Evolutionary conservation across 2,797 vertebrate species (phyloP), one percentile per base, ranked within the genome.

Genomic region (Sardinella longiceps): DNA sequence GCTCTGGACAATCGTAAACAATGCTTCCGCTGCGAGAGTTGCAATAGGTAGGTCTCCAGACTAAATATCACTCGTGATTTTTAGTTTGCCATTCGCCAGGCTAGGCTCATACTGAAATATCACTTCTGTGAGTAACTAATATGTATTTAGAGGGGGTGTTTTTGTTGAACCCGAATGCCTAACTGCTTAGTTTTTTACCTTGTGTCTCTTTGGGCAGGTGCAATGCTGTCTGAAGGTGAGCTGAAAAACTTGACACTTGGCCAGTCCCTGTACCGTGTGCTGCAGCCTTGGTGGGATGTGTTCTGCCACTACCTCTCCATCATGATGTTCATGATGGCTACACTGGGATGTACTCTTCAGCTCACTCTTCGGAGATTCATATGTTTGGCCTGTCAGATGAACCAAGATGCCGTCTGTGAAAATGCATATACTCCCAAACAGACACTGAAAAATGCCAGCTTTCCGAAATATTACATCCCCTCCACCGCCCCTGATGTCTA

Each of bases 341-440:
- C 96, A 51, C 96, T 96, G 0, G 94, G 95, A 0, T 95, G 95
- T 46, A 96, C 95, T 0, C 92, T 97, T 33, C 95, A 97, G 90
- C 94, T 97, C 86, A 96, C 95, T 66, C 95, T 96, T 87, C 95
- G 95, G 91, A 97, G 96, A 91, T 96, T 88, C 94, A 96, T 96
- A 82, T 97, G 96, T 88, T 89, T 96, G 85, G 95, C 96, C 33
- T 96, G 96, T 90, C 96, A 96, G 85, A 81, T 70, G 9, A 83
- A 58, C 70, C 82, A 83, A 82, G 45, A 58, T 1, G 60, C 66
- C 18, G 30, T 58, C 12, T 87, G 81, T 77, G 83, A 80, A 58
- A 96, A 95, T 94, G 92, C 95, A 81, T 95, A 94, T 88, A 95
- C 92, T 88, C 94, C 95, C 87, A 91, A 94, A n/a, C 95, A 95